phyloP scores from a whole-genome alignment of 2,797 vertebrate species.

The Oryzias sinensis region DNA sequence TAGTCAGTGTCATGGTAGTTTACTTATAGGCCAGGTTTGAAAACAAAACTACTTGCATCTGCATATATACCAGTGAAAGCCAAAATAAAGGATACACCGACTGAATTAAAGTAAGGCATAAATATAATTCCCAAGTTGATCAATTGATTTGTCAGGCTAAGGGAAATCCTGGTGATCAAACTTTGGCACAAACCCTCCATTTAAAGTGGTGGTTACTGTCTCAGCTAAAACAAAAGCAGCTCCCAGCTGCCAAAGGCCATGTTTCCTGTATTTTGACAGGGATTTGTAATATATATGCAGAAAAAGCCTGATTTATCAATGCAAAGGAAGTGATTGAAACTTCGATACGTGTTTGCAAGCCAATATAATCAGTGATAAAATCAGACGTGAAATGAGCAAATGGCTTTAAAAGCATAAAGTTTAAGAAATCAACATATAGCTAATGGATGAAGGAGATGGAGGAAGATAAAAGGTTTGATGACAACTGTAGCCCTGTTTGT shows the following conservation, averaged over 20 bases:
- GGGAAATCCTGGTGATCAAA: slow-evolving; percentile 54
- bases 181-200: slow-evolving; percentile 43
- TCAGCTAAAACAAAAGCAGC: slow-evolving; percentile 39
- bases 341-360: slow-evolving; percentile 59
- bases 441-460: slow-evolving; percentile 78
- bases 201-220: slow-evolving; percentile 34
- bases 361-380: slow-evolving; percentile 70
- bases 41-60: slow-evolving; percentile 65
- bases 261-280: slow-evolving; percentile 70
- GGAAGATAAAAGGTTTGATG: slow-evolving; percentile 75
- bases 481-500: slow-evolving; percentile 76
- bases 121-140: slow-evolving; percentile 30
- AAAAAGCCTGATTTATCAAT: slow-evolving; percentile 62
- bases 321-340: slow-evolving; percentile 60
- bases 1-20: slow-evolving; percentile 63
- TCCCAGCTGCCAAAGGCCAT: slow-evolving; percentile 28
- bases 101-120: slow-evolving; percentile 32
- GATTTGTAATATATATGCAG: slow-evolving; percentile 64
- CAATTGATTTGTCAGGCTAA: slow-evolving; percentile 40
- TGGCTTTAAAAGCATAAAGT: slow-evolving; percentile 75
- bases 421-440: slow-evolving; percentile 75
- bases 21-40: slow-evolving; percentile 67
- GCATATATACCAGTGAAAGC: slow-evolving; percentile 62
- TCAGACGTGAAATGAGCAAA: slow-evolving; percentile 77
- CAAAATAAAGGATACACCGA: slow-evolving; percentile 71